Evolutionary conservation across 2,888 invertebrate genomes (phyloP), one percentile per base, ranked within the genome.

Genomic region (Venusia cambrica): DNA sequence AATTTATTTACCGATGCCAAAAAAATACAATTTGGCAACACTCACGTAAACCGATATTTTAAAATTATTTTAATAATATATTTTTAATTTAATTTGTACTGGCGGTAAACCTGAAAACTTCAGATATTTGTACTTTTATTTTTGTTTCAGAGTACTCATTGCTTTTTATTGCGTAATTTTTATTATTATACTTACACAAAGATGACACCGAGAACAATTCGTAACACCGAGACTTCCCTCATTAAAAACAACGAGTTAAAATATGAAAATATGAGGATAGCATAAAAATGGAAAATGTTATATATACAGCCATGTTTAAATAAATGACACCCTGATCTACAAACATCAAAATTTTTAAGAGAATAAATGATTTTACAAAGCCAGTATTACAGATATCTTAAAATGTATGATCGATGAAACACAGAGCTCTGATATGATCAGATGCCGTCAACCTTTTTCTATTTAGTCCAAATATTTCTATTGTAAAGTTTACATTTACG

Each of bases 71-170:
- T 48, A 26, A 43, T 45, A 43, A 24, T 47, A 45, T 51, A 51
- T 53, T 57, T 50, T 58, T 53, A 60, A 66, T 70, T 76, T 74
- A 80, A 79, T 87, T 88, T 88, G 87, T 88, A 88, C 87, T 88
- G 85, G 73, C 73, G 75, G 70, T 85, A 77, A 71, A 59, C 48
- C 59, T 73, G 72, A 77, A 84, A 77, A 83, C 84, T 81, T 84
- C 63, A 64, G 67, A 68, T 78, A 79, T 88, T 88, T 88, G 87
- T 88, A 88, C 87, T 88, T 74, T 87, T 75, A 73, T 55, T 69
- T 67, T 60, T 64, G 68, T 56, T 62, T 58, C 62, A 70, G 60
- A 74, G 78, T 74, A 79, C 83, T 84, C 83, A 69, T 79, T 79
- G 72, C 69, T 57, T 65, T 60, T 56, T 54, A 46, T 46, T 55